Conservation (phyloP, 2,888 invertebrate genomes). For the Tenthredo scrophulariae region DNA sequence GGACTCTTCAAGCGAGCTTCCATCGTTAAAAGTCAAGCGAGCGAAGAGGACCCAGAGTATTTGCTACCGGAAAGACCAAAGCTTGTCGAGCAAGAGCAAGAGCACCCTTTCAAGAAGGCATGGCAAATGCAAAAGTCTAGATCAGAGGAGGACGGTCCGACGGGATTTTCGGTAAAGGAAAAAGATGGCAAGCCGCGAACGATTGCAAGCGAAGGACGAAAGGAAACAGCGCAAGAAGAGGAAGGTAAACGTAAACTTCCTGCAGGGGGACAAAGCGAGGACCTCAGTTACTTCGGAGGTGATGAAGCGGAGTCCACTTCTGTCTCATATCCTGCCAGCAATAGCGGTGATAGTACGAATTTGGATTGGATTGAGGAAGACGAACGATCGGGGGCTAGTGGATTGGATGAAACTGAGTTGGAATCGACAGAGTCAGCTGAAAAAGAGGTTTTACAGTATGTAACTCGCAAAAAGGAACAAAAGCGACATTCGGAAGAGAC, state of each 20-base stretch:
- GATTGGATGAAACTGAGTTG: conserved; percentile 13
- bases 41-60: conserved; percentile 76
- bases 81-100: conserved; percentile 74
- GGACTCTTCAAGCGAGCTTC: conserved; percentile 75
- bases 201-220: conserved; percentile 54
- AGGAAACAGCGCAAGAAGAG: conserved; percentile 59
- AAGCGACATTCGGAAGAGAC: conserved; percentile 67
- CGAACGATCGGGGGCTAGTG: conserved; percentile 58
- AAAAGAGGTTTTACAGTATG: not conserved
- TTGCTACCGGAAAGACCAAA: conserved; percentile 75
- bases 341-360: conserved; percentile 58
- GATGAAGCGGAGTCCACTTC: conserved; percentile 56
- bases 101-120: conserved; percentile 76
- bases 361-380: conserved; percentile 67
- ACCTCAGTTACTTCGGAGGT: conserved; percentile 58
- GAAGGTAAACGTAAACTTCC: conserved; percentile 49
- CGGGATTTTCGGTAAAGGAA: conserved; percentile 67
- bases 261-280: conserved; percentile 61
- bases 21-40: conserved; percentile 76
- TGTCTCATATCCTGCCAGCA: conserved; percentile 54
- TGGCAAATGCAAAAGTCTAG: conserved; percentile 76
- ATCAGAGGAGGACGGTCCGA: conserved; percentile 73
- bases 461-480: conserved; percentile 10
- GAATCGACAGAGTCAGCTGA: conserved; percentile 23
- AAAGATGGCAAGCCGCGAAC: conserved; percentile 60